Evolutionary conservation across 2,888 invertebrate species (phyloP), one percentile per base, ranked within the genome.

Genomic region (Zygogramma bicolorata): DNA sequence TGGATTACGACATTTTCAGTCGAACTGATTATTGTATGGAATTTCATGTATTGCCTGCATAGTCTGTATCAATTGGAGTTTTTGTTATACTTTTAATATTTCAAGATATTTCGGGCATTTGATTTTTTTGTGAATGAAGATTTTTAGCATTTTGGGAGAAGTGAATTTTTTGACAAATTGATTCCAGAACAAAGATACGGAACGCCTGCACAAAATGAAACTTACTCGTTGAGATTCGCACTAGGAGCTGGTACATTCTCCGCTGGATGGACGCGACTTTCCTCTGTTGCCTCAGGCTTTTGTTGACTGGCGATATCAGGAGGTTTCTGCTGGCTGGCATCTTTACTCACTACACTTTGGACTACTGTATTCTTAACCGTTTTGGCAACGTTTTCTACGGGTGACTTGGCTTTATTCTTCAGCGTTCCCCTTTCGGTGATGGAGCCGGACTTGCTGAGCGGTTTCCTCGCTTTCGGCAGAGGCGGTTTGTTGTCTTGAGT

Each of bases 401-500:
- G 80, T 10, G 81, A 80, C 60, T 74, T 76, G 13, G 68, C 67
- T 34, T 71, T 75, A 68, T 49, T 72, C 49, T 75, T 71, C 42
- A 72, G 53, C 7, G 67, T 34, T 15, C 42, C 58, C 66, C 71
- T 76, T 15, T 76, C 76, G 49, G 63, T 42, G 8, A 29, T 31
- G 15, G 22, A 40, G 8, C 42, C 49, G 10, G 79, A 87, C 87
- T 80, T 82, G 27, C 74, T 81, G 31, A 81, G 74, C 70, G 89
- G 87, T 78, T 85, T 87, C 71, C 87, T 83, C 59, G 85, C 79
- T 81, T 86, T 87, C 34, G 88, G 88, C 74, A 89, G 82, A 70
- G 90, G 90, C 75, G 90, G 90, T 84, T 88, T 88, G 76, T 87
- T 86, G 49, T 83, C 82, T 59, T 79, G 81, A 79, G 93, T 92